phyloP scores from a whole-genome alignment of 2,797 vertebrate genomes.

The Phyllotis vaccarum region DNA sequence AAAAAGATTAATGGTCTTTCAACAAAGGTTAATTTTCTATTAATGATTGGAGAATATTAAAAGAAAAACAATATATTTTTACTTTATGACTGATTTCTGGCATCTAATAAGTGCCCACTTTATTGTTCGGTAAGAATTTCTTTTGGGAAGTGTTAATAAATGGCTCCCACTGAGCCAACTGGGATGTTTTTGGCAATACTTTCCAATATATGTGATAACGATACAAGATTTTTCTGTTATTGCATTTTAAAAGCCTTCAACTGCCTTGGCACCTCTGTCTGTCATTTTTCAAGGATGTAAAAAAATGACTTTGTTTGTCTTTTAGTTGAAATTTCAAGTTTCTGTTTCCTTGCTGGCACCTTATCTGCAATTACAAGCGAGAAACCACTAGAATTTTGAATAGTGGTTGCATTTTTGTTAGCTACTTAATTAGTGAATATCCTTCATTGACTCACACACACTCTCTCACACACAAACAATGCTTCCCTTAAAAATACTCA shows the following conservation, averaged over 20 bases:
- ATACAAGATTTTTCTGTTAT: slow-evolving; percentile 59
- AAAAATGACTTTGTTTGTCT: slow-evolving; percentile 66
- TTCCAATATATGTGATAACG: slow-evolving; percentile 54
- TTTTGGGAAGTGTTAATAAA: slow-evolving; percentile 56
- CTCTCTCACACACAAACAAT: background rate
- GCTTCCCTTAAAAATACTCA: slow-evolving; percentile 57
- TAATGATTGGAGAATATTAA: slow-evolving; percentile 24
- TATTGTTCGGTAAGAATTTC: slow-evolving; percentile 22
- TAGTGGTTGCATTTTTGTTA: slow-evolving; percentile 69
- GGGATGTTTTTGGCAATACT: slow-evolving; percentile 54
- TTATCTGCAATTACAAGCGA: slow-evolving; percentile 73
- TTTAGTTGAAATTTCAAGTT: slow-evolving; percentile 70
- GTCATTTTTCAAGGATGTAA: slow-evolving; percentile 65
- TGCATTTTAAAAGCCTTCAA: slow-evolving; percentile 36
- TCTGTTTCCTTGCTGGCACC: slow-evolving; percentile 58
- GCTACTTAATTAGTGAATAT: slow-evolving; percentile 65
- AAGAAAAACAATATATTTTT: slow-evolving; percentile 58
- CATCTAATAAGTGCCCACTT: slow-evolving; percentile 5
- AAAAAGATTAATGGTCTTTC: slow-evolving; percentile 29
- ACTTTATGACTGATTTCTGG: slow-evolving; percentile 2
- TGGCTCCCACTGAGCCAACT: slow-evolving; percentile 1
- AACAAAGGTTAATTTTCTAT: slow-evolving; percentile 6
- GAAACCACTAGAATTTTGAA: slow-evolving; percentile 65
- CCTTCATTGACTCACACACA: background rate
- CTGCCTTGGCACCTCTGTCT: slow-evolving; percentile 15